Evolutionary conservation across 2,113 vertebrate genomes (phyloP).

Genomic region (Forbesichthys papilliferus): DNA sequence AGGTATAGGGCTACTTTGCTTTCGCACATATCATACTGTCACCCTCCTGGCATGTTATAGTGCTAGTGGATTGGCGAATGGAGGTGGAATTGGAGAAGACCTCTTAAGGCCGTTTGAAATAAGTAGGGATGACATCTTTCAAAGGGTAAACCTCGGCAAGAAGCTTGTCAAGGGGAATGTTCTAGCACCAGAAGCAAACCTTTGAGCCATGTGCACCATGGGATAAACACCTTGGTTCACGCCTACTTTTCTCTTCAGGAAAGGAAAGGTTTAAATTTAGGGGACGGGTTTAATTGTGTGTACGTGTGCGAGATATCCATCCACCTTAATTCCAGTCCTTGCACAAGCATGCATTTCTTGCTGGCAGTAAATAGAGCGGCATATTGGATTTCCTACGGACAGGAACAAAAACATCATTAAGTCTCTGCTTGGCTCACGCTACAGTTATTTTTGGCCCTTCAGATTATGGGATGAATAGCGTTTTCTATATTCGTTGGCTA

Average conservation of each 20-base stretch:
- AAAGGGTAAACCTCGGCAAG: slow-evolving; percentile 19
- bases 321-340: slow-evolving; percentile 32
- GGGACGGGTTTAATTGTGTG: too few species aligned
- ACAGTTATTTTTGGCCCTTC: slow-evolving; percentile 64
- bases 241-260: slow-evolving; percentile 37
- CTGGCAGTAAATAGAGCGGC: slow-evolving; percentile 60
- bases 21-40: not conserved
- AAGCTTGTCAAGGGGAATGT: slow-evolving; percentile 19
- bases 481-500: slow-evolving; percentile 66
- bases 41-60: not conserved
- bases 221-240: slow-evolving; percentile 66
- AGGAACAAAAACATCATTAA: slow-evolving; percentile 71
- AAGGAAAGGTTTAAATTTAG: slow-evolving; percentile 19
- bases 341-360: slow-evolving; percentile 50
- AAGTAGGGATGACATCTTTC: not conserved
- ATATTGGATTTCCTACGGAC: slow-evolving; percentile 64
- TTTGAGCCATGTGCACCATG: slow-evolving; percentile 30
- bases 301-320: slow-evolving; percentile 7
- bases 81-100: not conserved
- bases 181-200: not conserved
- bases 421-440: slow-evolving; percentile 20
- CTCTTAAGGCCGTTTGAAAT: slow-evolving; percentile 7
- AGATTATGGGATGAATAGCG: slow-evolving; percentile 61
- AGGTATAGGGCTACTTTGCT: not conserved
- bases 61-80: not conserved